Percentiles rank a stretch among this genome's conserved stretches.
These are phyloP conservation scores for Polyergus mexicanus DNA, from an alignment of 1,140 invertebrate species.

Conservation along the genomic window DNA sequence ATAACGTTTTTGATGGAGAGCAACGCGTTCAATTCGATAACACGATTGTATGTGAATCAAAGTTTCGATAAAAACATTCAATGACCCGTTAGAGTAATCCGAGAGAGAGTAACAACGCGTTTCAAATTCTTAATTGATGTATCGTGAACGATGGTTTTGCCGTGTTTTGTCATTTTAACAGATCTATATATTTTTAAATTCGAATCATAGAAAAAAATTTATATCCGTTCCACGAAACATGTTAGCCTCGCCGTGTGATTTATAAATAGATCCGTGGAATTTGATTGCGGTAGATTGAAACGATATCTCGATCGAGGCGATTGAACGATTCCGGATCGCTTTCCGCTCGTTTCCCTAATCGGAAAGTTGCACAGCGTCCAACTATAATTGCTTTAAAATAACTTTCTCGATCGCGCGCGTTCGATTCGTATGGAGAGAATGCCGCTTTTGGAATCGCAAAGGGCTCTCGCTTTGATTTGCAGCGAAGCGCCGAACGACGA, in stretches of 20 bases:
- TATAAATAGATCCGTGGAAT: background rate
- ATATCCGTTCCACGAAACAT: background rate
- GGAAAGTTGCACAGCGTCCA: background rate
- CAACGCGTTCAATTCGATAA: background rate
- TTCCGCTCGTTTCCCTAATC: conserved; percentile 5
- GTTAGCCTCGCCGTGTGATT: conserved; percentile 7
- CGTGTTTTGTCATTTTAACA: background rate
- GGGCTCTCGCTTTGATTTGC: conserved; percentile 34
- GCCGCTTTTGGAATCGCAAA: background rate
- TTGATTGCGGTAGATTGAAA: conserved; percentile 20
- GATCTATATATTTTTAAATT: background rate
- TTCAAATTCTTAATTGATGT: conserved; percentile 47
- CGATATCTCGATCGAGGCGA: background rate
- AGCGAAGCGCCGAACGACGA: background rate
- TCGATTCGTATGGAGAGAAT: background rate
- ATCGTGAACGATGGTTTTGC: background rate
- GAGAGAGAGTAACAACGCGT: background rate
- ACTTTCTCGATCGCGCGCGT: conserved; percentile 19
- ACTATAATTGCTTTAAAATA: conserved; percentile 45
- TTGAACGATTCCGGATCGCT: conserved; percentile 28
- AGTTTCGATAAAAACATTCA: conserved; percentile 16
- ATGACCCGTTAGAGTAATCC: background rate
- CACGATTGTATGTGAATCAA: background rate
- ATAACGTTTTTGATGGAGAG: background rate
- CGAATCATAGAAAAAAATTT: background rate